These are phyloP conservation scores for Enchytraeus crypticus DNA, from an alignment of 2,888 invertebrate genomes.

Conservation along the genomic window DNA sequence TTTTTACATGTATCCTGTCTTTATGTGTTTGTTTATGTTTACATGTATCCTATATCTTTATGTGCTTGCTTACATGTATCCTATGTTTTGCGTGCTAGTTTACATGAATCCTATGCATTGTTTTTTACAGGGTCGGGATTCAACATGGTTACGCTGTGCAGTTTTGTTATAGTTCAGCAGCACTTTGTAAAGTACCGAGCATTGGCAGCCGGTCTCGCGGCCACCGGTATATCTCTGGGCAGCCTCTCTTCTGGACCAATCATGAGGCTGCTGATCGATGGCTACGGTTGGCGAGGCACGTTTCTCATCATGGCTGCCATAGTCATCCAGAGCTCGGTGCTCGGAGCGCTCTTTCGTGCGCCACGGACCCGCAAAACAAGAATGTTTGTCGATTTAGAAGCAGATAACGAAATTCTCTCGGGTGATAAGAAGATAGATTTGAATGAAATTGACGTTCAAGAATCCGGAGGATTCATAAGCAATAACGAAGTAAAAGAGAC, in stretches of 20 bases:
- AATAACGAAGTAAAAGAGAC: too few relatives aligned
- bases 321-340: conserved; percentile 9
- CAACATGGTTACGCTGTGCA: conserved; percentile 16
- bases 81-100: too few relatives aligned
- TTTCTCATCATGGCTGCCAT: conserved; percentile 15
- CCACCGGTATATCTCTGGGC: conserved; percentile 18
- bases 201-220: conserved; percentile 16
- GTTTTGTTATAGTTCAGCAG: conserved; percentile 12
- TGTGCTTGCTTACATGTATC: too few relatives aligned
- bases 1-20: too few relatives aligned
- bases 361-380: neutral
- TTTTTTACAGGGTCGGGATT: conserved; percentile 15
- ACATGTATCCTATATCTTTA: too few relatives aligned
- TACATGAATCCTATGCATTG: neutral
- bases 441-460: neutral
- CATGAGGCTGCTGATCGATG: conserved; percentile 2
- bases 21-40: too few relatives aligned
- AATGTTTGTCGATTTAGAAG: too few relatives aligned
- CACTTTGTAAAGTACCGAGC: conserved; percentile 16
- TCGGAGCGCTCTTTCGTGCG: conserved; percentile 3
- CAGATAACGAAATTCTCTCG: neutral
- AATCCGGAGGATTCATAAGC: neutral
- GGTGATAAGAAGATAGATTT: neutral
- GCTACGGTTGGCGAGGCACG: conserved; percentile 20
- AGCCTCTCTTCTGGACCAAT: conserved; percentile 13